These are phyloP conservation scores for Luperina testacea DNA, from an alignment of 2,888 invertebrate species.

Conservation along the genomic window DNA sequence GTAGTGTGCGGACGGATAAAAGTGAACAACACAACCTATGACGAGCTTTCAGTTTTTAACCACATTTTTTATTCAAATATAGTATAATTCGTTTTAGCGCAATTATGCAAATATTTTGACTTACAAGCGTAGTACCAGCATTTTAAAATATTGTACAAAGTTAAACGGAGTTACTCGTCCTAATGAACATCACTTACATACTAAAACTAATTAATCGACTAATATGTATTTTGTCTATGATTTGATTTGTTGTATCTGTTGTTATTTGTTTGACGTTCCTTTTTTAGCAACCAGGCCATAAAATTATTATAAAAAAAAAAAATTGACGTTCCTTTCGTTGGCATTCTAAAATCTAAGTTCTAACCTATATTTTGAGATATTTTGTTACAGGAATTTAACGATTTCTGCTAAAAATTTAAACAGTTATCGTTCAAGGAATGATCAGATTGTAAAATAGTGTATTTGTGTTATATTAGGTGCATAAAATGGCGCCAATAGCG, in stretches of 20 bases:
- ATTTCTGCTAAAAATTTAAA: constrained; percentile 11
- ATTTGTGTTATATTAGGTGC: constrained; percentile 7
- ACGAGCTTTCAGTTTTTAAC: too few relatives aligned
- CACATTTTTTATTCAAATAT: too few relatives aligned
- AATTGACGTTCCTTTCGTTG: constrained; percentile 43
- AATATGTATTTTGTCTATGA: neutral
- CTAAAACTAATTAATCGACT: constrained; percentile 23
- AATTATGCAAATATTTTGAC: too few relatives aligned
- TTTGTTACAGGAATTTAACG: constrained; percentile 5
- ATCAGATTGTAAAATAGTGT: neutral
- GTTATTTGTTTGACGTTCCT: constrained; percentile 36
- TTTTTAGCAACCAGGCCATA: too few relatives aligned
- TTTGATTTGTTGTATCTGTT: constrained; percentile 5
- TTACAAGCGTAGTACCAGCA: neutral
- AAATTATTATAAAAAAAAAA: too few relatives aligned
- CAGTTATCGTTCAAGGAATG: neutral
- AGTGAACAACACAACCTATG: too few relatives aligned
- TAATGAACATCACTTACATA: neutral
- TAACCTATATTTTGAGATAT: constrained; percentile 56
- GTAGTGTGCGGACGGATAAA: too few relatives aligned
- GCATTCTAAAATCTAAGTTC: too few relatives aligned
- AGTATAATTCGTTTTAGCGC: too few relatives aligned
- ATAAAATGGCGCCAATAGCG: constrained; percentile 73
- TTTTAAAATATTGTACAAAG: too few relatives aligned
- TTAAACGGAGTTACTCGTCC: neutral